Evolutionary conservation across 2,113 vertebrate genomes (phyloP).

Genomic region (Urocitellus parryii): DNA sequence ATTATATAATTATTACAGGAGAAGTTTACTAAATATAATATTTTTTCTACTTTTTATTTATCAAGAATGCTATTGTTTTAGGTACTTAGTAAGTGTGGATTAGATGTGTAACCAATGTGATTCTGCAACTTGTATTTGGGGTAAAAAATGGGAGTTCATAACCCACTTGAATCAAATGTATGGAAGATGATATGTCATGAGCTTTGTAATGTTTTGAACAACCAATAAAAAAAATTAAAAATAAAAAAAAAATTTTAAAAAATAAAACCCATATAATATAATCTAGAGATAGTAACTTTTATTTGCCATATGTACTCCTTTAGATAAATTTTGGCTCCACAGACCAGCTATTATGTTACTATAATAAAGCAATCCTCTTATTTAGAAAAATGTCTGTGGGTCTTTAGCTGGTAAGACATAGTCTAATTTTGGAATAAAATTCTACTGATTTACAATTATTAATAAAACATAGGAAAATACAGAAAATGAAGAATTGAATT

Average conservation of each 20-base stretch:
- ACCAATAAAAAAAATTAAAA: no score
- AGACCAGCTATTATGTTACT: background rate
- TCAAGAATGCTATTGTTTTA: background rate
- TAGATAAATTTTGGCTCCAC: background rate
- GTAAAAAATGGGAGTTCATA: no score
- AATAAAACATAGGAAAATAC: background rate
- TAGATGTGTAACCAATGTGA: no score
- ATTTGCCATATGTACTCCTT: background rate
- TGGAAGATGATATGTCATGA: no score
- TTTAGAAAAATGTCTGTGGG: background rate
- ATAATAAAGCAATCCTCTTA: conserved; percentile 36
- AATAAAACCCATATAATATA: conserved; percentile 30
- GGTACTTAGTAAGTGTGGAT: background rate
- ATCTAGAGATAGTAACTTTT: background rate
- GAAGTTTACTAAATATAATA: conserved; percentile 7
- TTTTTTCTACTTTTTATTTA: conserved; percentile 8
- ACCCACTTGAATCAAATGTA: no score
- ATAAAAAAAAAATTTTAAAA: no score
- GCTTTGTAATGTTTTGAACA: no score
- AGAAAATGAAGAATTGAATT: background rate
- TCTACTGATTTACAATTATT: conserved; percentile 23
- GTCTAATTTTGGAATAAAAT: background rate
- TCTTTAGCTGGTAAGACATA: background rate
- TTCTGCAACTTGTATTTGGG: no score
- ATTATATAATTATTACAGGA: background rate